These are phyloP conservation scores for Lasioglossum malachurum DNA, from an alignment of 2,888 invertebrate genomes.

Conservation along the genomic window DNA sequence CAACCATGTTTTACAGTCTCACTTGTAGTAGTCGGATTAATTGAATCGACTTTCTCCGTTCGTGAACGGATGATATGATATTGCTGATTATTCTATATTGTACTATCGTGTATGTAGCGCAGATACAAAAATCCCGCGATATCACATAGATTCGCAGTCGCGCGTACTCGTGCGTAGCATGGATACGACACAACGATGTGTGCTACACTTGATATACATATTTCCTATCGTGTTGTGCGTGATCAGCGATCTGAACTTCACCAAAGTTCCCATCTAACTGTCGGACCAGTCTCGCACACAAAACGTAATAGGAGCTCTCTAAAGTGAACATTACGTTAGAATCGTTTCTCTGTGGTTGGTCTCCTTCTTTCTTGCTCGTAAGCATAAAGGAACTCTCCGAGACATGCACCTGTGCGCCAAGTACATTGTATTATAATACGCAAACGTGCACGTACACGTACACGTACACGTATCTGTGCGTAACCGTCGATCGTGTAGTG, in stretches of 20 bases:
- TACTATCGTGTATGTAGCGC: background rate
- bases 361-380: slow-evolving; percentile 31
- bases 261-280: slow-evolving; percentile 78
- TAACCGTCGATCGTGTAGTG: slow-evolving; percentile 15
- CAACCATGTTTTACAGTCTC: slow-evolving; percentile 23
- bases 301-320: slow-evolving; percentile 63
- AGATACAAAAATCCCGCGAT: background rate
- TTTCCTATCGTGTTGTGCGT: slow-evolving; percentile 10
- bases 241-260: slow-evolving; percentile 57
- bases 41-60: background rate
- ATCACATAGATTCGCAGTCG: background rate
- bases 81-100: background rate
- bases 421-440: slow-evolving; percentile 31
- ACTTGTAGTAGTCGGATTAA: background rate
- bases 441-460: background rate
- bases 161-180: background rate
- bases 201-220: slow-evolving; percentile 5
- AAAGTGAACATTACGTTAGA: slow-evolving; percentile 54
- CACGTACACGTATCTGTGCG: background rate
- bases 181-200: background rate
- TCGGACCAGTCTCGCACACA: slow-evolving; percentile 79
- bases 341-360: slow-evolving; percentile 32
- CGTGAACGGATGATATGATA: background rate
- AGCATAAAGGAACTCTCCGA: slow-evolving; percentile 40
- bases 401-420: slow-evolving; percentile 2